A percentile compares a stretch with the other conserved stretches of the same genome.
These are phyloP conservation scores for Proteles cristata DNA, from an alignment of 2,113 vertebrate genomes.

Conservation along the genomic window DNA sequence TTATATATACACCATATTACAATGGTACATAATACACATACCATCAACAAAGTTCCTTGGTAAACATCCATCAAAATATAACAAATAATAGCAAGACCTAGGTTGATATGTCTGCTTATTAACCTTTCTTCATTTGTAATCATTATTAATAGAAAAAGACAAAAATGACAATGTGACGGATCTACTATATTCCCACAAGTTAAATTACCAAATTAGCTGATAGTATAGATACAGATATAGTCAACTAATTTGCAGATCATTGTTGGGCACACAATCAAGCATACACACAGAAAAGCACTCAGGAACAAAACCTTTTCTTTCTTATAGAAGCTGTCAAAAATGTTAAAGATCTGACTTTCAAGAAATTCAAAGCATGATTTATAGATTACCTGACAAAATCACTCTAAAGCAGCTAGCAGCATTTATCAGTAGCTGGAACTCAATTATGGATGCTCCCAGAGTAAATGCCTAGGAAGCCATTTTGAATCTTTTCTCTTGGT, in stretches of 20 bases:
- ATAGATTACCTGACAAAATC: not conserved
- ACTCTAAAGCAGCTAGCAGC: not conserved
- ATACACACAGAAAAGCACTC: not conserved
- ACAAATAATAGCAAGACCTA: not conserved
- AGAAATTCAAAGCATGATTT: not conserved
- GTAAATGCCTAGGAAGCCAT: not conserved
- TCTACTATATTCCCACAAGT: not conserved
- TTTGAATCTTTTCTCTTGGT: not conserved
- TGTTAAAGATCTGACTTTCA: not conserved
- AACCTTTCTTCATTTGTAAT: conserved; percentile 13
- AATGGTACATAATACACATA: not conserved
- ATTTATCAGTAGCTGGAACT: conserved; percentile 34
- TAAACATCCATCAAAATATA: not conserved
- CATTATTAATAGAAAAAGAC: not conserved
- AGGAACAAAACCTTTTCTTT: not conserved
- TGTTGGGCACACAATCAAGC: not conserved
- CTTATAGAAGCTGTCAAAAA: conserved; percentile 14
- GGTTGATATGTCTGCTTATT: not conserved
- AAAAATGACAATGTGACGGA: conserved; percentile 16
- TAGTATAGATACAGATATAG: not conserved
- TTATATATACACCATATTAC: not conserved
- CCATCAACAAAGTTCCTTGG: not conserved
- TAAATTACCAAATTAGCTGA: not conserved
- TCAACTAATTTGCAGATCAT: not conserved
- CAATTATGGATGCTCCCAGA: not conserved